Conservation (phyloP, 2,797 vertebrate species). For the Peromyscus melanophrys region DNA sequence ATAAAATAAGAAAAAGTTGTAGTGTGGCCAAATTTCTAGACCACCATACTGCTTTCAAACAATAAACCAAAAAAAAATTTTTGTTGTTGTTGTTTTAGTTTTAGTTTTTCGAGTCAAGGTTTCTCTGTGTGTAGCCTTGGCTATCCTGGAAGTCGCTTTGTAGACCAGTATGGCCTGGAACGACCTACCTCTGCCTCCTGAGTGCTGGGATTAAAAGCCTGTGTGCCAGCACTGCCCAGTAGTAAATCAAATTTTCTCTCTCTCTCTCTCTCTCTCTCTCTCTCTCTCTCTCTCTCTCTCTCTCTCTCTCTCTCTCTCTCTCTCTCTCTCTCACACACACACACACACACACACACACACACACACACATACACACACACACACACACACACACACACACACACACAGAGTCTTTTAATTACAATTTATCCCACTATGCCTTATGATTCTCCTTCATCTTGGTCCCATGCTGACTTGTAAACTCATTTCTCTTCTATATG, state of each 20-base stretch:
- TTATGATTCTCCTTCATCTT: background rate
- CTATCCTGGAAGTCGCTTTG: background rate
- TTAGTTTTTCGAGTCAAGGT: background rate
- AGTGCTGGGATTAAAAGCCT: background rate
- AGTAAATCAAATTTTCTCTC: background rate
- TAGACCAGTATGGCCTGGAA: background rate
- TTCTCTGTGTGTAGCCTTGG: background rate
- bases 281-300: too few species aligned
- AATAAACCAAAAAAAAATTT: background rate
- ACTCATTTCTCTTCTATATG: background rate
- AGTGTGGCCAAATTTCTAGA: background rate
- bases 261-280: too few species aligned
- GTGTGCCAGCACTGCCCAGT: background rate
- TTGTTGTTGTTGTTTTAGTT: background rate
- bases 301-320: too few species aligned
- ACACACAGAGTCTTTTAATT: background rate
- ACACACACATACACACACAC: background rate
- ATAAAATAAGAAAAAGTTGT: background rate
- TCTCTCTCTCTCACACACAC: too few species aligned
- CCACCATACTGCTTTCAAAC: background rate
- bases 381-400: background rate
- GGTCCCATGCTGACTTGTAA: background rate
- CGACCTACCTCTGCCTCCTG: background rate
- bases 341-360: too few species aligned
- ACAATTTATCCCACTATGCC: background rate